Evolutionary conservation across 2,888 invertebrate species (phyloP).

Genomic region (Idaea aversata): DNA sequence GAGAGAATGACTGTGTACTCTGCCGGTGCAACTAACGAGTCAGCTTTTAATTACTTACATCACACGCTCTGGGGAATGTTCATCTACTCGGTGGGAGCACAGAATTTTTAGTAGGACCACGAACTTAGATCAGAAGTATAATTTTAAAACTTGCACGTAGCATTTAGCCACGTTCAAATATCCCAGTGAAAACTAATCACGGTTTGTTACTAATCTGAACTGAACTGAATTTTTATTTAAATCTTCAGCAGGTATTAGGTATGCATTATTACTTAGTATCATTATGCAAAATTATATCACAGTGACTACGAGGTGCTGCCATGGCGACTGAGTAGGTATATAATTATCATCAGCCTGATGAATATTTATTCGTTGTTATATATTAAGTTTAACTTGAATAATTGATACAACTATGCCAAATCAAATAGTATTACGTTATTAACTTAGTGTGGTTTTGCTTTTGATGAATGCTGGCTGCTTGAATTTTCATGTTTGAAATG

Average conservation of each 20-base stretch:
- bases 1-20: slow-evolving; percentile 29
- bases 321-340: not conserved
- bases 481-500: not conserved
- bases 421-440: not conserved
- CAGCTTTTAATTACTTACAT: slow-evolving; percentile 44
- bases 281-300: not conserved
- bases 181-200: not conserved
- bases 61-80: slow-evolving; percentile 31
- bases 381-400: not conserved
- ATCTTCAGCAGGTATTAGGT: not conserved
- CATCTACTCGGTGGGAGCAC: slow-evolving; percentile 27
- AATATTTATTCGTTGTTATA: not conserved
- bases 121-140: slow-evolving; percentile 8
- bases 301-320: not conserved
- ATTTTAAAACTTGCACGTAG: not conserved
- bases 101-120: slow-evolving; percentile 28
- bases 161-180: not conserved
- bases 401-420: not conserved
- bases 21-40: slow-evolving; percentile 42
- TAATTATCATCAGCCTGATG: not conserved
- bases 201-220: not conserved
- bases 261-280: not conserved
- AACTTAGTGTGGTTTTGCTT: not conserved
- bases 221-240: not conserved
- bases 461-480: not conserved